Evolutionary conservation across 2,797 vertebrate genomes (phyloP), one percentile per base, ranked within the genome.

Genomic region (Brotula barbata): DNA sequence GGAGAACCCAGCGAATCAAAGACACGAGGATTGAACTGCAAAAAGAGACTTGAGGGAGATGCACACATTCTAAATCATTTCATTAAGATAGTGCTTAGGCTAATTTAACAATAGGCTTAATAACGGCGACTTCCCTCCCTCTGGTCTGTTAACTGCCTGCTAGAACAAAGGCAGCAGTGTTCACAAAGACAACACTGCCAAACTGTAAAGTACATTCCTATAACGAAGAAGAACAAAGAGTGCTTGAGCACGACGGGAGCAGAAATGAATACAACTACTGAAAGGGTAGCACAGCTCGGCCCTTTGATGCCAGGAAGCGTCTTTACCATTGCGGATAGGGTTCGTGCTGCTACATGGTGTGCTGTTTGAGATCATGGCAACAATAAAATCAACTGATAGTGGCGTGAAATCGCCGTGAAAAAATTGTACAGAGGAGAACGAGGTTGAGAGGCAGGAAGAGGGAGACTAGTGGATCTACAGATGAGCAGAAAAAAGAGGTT

Each of bases 141-240:
- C 61, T 77, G 40, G 73, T 81, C 80, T 45, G 81, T 81, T 77
- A 75, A 82, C 73, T 71, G 77, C 73, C 80, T 71, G 81, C 73
- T 61, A 75, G 73, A 87, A 88, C 87, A 86, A 86, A 86, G 81
- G 76, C 57, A 9, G 62, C 77, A 85, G 80, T 88, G 85, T 89
- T 82, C 79, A 58, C 69, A 84, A 82, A 87, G 76, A 81, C 81
- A 87, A 85, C 84, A 79, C 79, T 78, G 87, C 83, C 84, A 77
- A 89, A 88, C 85, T 83, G 86, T 87, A 87, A 85, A 87, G 85
- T 87, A 87, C 85, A 85, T 85, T 88, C 82, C 84, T 87, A 82
- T 80, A 87, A 87, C 83, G 81, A 81, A n/a, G 80, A 83, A 80
- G 86, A 89, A 90, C 86, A 89, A 90, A 90, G 87, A 78, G 80